These are phyloP conservation scores for Drosophila picticornis DNA, from an alignment of 2,888 invertebrate species.

Conservation along the genomic window DNA sequence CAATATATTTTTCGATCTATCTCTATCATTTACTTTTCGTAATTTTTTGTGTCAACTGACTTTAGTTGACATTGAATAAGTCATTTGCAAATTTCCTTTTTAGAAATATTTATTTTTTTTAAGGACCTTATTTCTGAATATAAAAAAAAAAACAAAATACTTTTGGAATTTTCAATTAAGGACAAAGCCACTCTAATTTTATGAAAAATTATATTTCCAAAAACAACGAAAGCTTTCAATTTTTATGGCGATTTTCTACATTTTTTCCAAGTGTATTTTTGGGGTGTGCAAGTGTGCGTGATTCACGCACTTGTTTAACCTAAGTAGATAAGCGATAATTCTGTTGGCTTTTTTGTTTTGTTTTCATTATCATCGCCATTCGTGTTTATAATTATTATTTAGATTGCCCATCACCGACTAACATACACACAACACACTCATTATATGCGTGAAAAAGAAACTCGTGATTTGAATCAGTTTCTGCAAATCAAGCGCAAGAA, in stretches of 20 bases:
- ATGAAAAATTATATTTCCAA: background rate
- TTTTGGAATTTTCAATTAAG: too few relatives aligned
- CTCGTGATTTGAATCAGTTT: conserved; percentile 50
- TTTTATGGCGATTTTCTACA: background rate
- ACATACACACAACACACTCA: conserved; percentile 5
- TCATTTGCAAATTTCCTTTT: too few relatives aligned
- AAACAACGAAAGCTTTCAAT: background rate
- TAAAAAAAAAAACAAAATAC: too few relatives aligned
- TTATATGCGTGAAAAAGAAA: conserved; percentile 17
- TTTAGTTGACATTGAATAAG: background rate
- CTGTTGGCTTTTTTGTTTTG: conserved; percentile 45
- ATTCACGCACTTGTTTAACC: conserved; percentile 17
- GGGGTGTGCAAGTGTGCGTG: conserved; percentile 7
- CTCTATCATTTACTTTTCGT: background rate
- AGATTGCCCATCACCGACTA: conserved; percentile 40
- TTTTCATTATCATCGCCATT: conserved; percentile 51
- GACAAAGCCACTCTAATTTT: background rate
- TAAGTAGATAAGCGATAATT: conserved; percentile 50
- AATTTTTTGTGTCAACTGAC: background rate
- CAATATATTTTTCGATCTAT: background rate
- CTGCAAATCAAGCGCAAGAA: background rate
- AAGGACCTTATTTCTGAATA: background rate
- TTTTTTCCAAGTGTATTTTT: conserved; percentile 14
- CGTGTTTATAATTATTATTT: conserved; percentile 59
- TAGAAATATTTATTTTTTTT: background rate